A percentile compares a stretch with the other conserved stretches of the same genome.
These are phyloP conservation scores for Oscheius sp. DNA, from an alignment of 2,888 invertebrate genomes.

Conservation along the genomic window DNA sequence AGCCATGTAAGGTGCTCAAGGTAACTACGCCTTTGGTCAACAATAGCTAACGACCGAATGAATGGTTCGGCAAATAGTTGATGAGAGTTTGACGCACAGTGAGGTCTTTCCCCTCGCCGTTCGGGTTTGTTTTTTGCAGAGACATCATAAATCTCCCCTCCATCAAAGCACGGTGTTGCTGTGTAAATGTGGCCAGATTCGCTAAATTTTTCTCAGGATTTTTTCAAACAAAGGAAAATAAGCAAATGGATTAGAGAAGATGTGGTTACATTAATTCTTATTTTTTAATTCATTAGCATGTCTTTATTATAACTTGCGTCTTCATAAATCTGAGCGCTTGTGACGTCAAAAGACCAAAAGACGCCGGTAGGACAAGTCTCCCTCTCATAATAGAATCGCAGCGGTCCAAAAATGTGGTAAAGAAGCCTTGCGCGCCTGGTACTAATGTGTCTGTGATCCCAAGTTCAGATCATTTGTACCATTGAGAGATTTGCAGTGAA, in stretches of 20 bases:
- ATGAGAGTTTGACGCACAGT: no score
- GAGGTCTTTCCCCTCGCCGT: no score
- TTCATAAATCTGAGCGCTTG: slow-evolving; percentile 1
- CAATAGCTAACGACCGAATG: no score
- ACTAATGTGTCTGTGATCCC: background rate
- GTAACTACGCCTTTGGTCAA: no score
- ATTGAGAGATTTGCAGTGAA: slow-evolving; percentile 1
- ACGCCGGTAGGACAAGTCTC: slow-evolving; percentile 29
- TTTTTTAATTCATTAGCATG: background rate
- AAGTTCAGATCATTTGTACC: background rate
- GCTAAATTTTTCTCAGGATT: no score
- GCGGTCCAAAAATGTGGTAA: slow-evolving; percentile 6
- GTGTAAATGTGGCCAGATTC: background rate
- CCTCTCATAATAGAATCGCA: slow-evolving; percentile 23
- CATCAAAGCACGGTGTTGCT: background rate
- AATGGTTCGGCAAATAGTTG: no score
- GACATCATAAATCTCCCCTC: background rate
- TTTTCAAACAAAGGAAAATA: no score
- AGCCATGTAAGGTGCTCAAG: no score
- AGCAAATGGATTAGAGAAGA: no score
- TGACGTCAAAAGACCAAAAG: slow-evolving; percentile 39
- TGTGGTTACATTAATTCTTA: no score
- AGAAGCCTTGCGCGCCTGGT: slow-evolving; percentile 4
- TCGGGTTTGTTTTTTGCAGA: background rate
- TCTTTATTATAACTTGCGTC: background rate